Base-by-base conservation (phyloP, 2,888 invertebrate species). In the Pachycephus smyrnensis region DNA sequence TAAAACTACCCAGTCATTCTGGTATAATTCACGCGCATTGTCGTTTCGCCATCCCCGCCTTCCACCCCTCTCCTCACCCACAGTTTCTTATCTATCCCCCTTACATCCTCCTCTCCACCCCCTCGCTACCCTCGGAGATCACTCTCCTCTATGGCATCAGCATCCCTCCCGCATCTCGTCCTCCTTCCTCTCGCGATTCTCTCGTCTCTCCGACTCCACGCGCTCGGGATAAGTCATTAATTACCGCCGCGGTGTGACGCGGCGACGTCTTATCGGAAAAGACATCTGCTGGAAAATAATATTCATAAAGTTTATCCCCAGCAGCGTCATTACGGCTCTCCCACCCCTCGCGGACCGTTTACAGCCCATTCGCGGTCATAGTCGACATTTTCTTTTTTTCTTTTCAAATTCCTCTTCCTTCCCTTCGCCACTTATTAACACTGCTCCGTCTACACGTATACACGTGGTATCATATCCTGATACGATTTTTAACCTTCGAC, bases 281-380 rank as follows among this genome's bases (percentile, higher is more conserved):
- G 90, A 91, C 91, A 91, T 91, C 91, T 89, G 87, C 87, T 87
- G 88, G 90, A 90, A 91, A 91, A 91, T 91, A 91, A 91, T 91
- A 91, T 91, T 91, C 90, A 90, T 90, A 91, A 91, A 90, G 87
- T 89, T 87, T 83, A 88, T 86, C 84, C 86, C 78, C 69, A 30
- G 77, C 40, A 40, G 69, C 83, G 83, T 80, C 85, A 86, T 85
- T 84, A 84, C 83, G 81, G 83, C 83, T 81, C 15, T 15, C 15
- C 40, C 40, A 40, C n/a, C 15, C 40, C 15, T 6, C 40, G 1
- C 23, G 31, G 32, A 30, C 31, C 69, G 30, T 69, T 69, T 69
- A 69, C 69, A 32, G 69, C 69, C 69, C 32, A 69, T 69, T 69
- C 31, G 69, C 30, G 69, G 69, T 69, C 69, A 11, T 32, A 11